Evolutionary conservation across 1,140 invertebrate species (phyloP).

Genomic region (Vanessa atalanta): DNA sequence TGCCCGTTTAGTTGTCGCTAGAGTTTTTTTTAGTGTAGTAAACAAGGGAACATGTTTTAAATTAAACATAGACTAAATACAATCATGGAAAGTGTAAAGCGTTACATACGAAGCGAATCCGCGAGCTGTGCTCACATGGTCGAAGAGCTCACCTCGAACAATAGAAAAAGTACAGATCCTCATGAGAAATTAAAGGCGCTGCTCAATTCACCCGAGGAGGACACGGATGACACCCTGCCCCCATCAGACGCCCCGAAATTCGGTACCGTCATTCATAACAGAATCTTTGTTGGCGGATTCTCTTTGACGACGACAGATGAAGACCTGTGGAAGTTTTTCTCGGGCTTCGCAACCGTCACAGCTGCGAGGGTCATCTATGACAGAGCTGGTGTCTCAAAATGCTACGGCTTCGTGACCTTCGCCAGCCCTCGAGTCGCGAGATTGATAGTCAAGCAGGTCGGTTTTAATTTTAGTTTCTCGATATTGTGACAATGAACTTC

Average conservation of each 20-base stretch:
- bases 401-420: constrained; percentile 97
- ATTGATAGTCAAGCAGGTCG: constrained; percentile 78
- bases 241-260: constrained; percentile 86
- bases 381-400: constrained; percentile 95
- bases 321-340: constrained; percentile 91
- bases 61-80: constrained; percentile 42
- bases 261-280: constrained; percentile 93
- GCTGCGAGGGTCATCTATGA: constrained; percentile 97
- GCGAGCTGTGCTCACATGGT: constrained; percentile 76
- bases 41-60: constrained; percentile 74
- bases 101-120: constrained; percentile 73
- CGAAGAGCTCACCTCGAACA: constrained; percentile 65
- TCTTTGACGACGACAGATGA: constrained; percentile 92
- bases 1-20: constrained; percentile 66
- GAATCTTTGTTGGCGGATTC: constrained; percentile 97
- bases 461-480: constrained; percentile 28
- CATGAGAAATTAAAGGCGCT: constrained; percentile 74
- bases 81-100: constrained; percentile 68
- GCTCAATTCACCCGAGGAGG: constrained; percentile 73
- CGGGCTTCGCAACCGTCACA: constrained; percentile 93
- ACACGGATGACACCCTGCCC: constrained; percentile 71
- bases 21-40: constrained; percentile 70
- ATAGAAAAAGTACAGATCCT: constrained; percentile 66
- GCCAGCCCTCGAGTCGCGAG: constrained; percentile 80
- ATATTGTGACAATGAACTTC: constrained; percentile 28